Base-by-base conservation (phyloP, 2,888 invertebrate genomes). In the Meandrusa payeni region DNA sequence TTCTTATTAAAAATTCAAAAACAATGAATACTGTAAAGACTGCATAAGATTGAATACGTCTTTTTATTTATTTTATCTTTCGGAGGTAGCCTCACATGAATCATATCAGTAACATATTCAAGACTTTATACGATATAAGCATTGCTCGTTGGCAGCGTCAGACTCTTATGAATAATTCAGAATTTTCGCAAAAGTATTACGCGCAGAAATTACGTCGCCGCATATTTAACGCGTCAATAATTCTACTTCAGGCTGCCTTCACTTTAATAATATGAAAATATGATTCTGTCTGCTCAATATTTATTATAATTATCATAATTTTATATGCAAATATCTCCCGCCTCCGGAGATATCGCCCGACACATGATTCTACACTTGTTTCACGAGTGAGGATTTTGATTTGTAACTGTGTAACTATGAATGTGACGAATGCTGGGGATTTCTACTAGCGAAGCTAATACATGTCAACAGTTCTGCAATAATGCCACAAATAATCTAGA, bases 181-280 rank as follows among this genome's bases (percentile, higher is more conserved):
- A 31, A 31, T 31, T 31, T 17, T 31, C 17, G 29, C 17, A 31
- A 31, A 31, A 31, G 29, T 31, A 31, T 31, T 31, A 31, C 15
- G 9, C 17, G 29, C 10, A 17, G 29, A 17, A 17, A 17, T 31
- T 31, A 31, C 17, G 2, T 6, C 5, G 9, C n/a, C 17, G 9
- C 17, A 31, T 31, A 31, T 17, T 31, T 10, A 31, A 31, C 29
- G 29, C 17, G 29, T 31, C 17, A 31, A 31, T 31, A 17, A 17
- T 31, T 17, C 17, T 17, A 17, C 17, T 13, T 5, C 13, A 13
- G 20, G n/a, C 2, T 1, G 29, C 2, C 9, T 31, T 31, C 0
- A 17, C 17, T 31, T 31, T 9, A 17, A 17, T 31, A 17, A 9
- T 9, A 31, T 9, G n/a, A 31, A 15, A 7, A 28, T 13, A 2